Conservation (phyloP, 2,113 vertebrate genomes). For the Henicopernis longicauda region DNA sequence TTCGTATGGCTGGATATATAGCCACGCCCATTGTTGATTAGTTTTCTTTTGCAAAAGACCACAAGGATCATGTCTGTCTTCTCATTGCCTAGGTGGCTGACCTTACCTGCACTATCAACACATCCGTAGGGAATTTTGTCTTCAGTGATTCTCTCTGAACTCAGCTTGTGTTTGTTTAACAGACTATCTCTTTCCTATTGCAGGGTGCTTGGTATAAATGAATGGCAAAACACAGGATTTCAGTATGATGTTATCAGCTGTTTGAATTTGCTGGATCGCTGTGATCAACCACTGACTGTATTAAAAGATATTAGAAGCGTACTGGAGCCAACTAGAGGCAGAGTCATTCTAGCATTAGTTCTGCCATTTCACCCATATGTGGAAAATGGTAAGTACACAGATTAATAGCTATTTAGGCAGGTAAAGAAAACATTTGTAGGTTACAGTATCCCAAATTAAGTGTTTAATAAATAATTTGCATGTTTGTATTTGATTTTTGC, state of each 20-base stretch:
- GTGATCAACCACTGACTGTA: conserved; percentile 87
- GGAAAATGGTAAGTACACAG: conserved; percentile 85
- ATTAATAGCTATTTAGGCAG: background rate
- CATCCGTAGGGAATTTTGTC: background rate
- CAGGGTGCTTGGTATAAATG: conserved; percentile 89
- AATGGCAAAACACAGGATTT: conserved; percentile 90
- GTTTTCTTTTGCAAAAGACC: background rate
- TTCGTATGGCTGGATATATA: background rate
- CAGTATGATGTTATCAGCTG: conserved; percentile 97
- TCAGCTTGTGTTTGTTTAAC: background rate
- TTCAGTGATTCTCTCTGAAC: background rate
- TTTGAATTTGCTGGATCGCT: conserved; percentile 95
- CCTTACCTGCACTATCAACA: background rate
- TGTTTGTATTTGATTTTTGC: background rate
- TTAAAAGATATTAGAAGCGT: conserved; percentile 85
- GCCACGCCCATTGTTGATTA: background rate
- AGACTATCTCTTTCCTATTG: background rate
- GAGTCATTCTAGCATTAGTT: conserved; percentile 88
- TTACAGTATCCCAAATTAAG: background rate
- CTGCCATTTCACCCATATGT: conserved; percentile 95
- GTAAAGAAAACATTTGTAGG: background rate
- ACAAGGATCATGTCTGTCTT: background rate
- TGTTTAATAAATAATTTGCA: background rate
- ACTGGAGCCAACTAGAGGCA: conserved; percentile 86
- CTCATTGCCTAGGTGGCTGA: background rate